Conservation (phyloP, 2,113 vertebrate species). For the Gambusia holbrooki region DNA sequence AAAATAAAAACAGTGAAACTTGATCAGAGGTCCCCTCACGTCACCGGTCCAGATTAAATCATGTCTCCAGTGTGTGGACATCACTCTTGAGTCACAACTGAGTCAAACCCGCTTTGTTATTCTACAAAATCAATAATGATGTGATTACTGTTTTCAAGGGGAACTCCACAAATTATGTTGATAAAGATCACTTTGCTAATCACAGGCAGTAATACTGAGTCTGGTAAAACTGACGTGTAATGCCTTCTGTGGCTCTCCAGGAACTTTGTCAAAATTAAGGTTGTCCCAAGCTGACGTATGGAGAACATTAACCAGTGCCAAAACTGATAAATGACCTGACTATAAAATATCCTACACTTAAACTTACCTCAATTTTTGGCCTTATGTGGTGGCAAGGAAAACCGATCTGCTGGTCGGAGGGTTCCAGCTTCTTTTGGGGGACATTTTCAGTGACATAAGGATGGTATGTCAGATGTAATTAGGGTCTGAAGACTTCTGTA, state of each 20-base stretch:
- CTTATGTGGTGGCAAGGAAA: not conserved
- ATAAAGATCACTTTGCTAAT: constrained; percentile 7
- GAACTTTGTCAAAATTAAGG: constrained; percentile 6
- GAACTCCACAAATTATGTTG: not conserved
- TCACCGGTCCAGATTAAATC: constrained; percentile 16
- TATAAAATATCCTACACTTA: constrained; percentile 3
- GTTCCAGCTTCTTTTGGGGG: not conserved
- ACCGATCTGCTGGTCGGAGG: not conserved
- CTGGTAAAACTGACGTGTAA: not conserved
- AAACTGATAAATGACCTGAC: not conserved
- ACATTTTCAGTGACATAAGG: not conserved
- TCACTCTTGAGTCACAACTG: not conserved
- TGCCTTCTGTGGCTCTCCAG: constrained; percentile 12
- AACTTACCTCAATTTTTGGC: not conserved
- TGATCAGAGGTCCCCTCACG: not conserved
- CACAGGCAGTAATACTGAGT: not conserved
- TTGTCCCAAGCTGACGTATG: not conserved
- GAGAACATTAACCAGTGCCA: constrained; percentile 4
- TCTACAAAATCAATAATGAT: constrained; percentile 1
- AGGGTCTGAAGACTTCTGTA: not conserved
- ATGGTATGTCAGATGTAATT: not conserved
- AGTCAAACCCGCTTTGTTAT: constrained; percentile 13
- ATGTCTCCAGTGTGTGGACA: not conserved
- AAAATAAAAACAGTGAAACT: constrained; percentile 5
- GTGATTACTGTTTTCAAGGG: constrained; percentile 11